These are phyloP conservation scores for Propithecus deckenii DNA, from an alignment of 2,797 vertebrate genomes.

Conservation along the genomic window DNA sequence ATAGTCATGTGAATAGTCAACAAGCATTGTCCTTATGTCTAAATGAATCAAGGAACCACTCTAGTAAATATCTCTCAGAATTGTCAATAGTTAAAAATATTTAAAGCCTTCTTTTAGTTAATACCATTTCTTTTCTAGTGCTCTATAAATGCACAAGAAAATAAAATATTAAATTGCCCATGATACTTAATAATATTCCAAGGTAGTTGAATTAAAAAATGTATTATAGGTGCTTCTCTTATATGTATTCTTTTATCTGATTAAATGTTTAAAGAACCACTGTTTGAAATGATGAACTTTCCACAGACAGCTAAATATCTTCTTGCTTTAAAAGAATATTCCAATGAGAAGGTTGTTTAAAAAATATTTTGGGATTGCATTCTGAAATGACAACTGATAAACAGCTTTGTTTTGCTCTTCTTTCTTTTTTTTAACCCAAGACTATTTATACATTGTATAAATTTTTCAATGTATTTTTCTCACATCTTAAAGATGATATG, in stretches of 20 bases:
- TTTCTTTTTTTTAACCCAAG: slow-evolving; percentile 18
- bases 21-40: background rate
- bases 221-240: slow-evolving; percentile 59
- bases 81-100: slow-evolving; percentile 56
- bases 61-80: slow-evolving; percentile 23
- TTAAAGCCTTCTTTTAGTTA: slow-evolving; percentile 39
- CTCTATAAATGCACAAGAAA: slow-evolving; percentile 54
- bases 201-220: slow-evolving; percentile 68
- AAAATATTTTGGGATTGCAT: slow-evolving; percentile 63
- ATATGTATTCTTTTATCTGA: slow-evolving; percentile 53
- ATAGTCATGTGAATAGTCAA: background rate
- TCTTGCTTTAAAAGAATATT: slow-evolving; percentile 61
- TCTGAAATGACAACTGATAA: slow-evolving; percentile 62
- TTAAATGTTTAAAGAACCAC: slow-evolving; percentile 71
- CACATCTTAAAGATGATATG: slow-evolving; percentile 51
- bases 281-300: slow-evolving; percentile 69
- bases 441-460: slow-evolving; percentile 42
- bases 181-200: slow-evolving; percentile 77
- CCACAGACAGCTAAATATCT: slow-evolving; percentile 75
- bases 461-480: slow-evolving; percentile 49
- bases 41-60: background rate
- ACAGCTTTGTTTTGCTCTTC: slow-evolving; percentile 63
- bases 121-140: slow-evolving; percentile 47
- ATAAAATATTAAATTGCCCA: slow-evolving; percentile 70
- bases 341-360: slow-evolving; percentile 53